Conservation (phyloP, 1,140 invertebrate species). For the Wiebesia pumilae region DNA sequence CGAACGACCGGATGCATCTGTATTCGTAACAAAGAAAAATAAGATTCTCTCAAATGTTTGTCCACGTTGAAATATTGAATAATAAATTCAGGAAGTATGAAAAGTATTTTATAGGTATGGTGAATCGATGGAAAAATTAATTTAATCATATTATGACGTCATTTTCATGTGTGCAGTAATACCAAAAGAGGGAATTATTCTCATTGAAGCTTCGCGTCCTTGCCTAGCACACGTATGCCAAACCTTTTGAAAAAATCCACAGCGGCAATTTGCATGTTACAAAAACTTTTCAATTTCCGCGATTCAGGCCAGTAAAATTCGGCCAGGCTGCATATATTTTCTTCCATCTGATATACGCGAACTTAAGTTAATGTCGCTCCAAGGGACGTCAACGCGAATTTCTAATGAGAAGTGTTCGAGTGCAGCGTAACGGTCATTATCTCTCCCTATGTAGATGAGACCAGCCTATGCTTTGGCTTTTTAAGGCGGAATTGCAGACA, state of each 20-base stretch:
- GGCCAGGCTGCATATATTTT: background rate
- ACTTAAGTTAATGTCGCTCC: background rate
- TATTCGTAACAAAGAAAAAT: too few species aligned
- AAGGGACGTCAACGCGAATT: background rate
- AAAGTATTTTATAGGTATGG: too few species aligned
- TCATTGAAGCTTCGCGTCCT: background rate
- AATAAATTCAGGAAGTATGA: too few species aligned
- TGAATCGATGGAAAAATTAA: too few species aligned
- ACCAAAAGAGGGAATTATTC: background rate
- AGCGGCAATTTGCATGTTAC: constrained; percentile 12
- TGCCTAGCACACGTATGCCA: background rate
- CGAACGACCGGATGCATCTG: too few species aligned
- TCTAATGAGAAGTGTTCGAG: background rate
- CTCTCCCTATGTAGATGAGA: too few species aligned
- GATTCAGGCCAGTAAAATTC: background rate
- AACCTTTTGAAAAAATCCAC: background rate
- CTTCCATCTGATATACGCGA: background rate
- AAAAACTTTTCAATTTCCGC: constrained; percentile 1
- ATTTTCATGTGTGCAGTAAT: too few species aligned
- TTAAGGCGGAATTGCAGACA: background rate
- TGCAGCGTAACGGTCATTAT: background rate
- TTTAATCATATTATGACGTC: too few species aligned
- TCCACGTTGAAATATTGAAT: too few species aligned
- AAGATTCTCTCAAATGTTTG: too few species aligned
- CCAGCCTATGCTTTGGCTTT: background rate